Conservation (phyloP, 1,140 invertebrate species). For the Bradysia coprophila region DNA sequence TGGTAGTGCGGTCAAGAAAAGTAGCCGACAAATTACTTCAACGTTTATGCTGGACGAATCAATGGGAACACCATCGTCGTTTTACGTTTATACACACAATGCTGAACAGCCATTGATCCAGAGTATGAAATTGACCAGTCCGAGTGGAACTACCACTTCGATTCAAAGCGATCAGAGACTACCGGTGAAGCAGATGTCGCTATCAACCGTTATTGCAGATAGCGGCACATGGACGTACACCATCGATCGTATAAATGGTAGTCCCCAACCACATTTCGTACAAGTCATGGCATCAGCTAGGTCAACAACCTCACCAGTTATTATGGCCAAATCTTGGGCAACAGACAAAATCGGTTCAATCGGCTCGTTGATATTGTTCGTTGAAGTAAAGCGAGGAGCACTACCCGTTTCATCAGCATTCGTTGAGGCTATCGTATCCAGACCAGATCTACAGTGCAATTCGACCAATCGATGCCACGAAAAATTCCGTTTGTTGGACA, state of each 20-base stretch:
- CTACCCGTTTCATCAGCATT: conserved; percentile 29
- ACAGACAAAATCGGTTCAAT: conserved; percentile 10
- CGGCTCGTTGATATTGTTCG: conserved; percentile 26
- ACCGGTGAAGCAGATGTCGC: conserved; percentile 27
- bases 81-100: conserved; percentile 23
- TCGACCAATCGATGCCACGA: conserved; percentile 16
- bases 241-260: conserved; percentile 32
- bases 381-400: conserved; percentile 31
- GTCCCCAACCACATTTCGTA: conserved; percentile 34
- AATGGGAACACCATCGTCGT: conserved; percentile 25
- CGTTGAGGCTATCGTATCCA: conserved; percentile 27
- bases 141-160: conserved; percentile 23
- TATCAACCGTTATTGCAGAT: conserved; percentile 30
- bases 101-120: conserved; percentile 26
- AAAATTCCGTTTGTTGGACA: conserved; percentile 32
- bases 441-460: conserved; percentile 16
- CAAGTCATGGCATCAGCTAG: conserved; percentile 30
- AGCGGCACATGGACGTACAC: conserved; percentile 35
- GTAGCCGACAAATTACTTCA: conserved; percentile 16
- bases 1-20: background rate
- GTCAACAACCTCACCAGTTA: conserved; percentile 17
- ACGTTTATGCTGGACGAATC: conserved; percentile 27
- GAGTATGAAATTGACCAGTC: conserved; percentile 24
- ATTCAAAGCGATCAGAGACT: conserved; percentile 25
- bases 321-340: conserved; percentile 24